A percentile compares a stretch with the other conserved stretches of the same genome.
These are phyloP conservation scores for Apodemia mormo DNA, from an alignment of 2,888 invertebrate genomes.

Conservation along the genomic window DNA sequence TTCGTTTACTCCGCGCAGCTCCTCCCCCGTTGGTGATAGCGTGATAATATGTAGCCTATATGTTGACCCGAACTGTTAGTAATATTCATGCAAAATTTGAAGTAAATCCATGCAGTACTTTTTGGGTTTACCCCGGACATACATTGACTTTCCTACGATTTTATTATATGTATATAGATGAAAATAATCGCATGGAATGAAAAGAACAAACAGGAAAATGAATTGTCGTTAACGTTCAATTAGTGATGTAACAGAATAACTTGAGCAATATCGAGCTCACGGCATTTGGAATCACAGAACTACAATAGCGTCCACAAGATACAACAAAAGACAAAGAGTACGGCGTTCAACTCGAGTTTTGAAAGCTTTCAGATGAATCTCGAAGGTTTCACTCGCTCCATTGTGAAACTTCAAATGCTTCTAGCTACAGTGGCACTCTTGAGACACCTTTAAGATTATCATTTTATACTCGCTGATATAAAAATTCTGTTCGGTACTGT, in stretches of 20 bases:
- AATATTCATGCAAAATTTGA: too few relatives aligned
- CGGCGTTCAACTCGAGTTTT: conserved; percentile 45
- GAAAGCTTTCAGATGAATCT: conserved; percentile 54
- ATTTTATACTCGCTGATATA: background rate
- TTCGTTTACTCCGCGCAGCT: too few relatives aligned
- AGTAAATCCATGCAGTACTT: too few relatives aligned
- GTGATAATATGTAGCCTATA: too few relatives aligned
- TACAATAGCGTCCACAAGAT: conserved; percentile 45
- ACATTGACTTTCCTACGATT: too few relatives aligned
- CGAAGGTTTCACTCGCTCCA: conserved; percentile 38
- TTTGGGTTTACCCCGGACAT: too few relatives aligned
- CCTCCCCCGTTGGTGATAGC: too few relatives aligned
- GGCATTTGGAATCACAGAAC: background rate
- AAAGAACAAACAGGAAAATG: background rate
- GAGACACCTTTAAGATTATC: conserved; percentile 6
- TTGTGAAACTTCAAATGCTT: conserved; percentile 58
- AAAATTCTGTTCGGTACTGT: background rate
- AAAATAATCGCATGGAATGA: too few relatives aligned
- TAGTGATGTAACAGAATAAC: background rate
- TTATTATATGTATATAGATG: too few relatives aligned
- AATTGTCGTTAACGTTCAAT: background rate
- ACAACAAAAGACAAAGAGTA: conserved; percentile 54
- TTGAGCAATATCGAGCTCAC: background rate
- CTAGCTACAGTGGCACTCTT: conserved; percentile 50
- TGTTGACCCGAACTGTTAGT: too few relatives aligned